A percentile compares a stretch with the other conserved stretches of the same genome.
Conservation (phyloP, 2,113 vertebrate species). For the Conger conger region DNA sequence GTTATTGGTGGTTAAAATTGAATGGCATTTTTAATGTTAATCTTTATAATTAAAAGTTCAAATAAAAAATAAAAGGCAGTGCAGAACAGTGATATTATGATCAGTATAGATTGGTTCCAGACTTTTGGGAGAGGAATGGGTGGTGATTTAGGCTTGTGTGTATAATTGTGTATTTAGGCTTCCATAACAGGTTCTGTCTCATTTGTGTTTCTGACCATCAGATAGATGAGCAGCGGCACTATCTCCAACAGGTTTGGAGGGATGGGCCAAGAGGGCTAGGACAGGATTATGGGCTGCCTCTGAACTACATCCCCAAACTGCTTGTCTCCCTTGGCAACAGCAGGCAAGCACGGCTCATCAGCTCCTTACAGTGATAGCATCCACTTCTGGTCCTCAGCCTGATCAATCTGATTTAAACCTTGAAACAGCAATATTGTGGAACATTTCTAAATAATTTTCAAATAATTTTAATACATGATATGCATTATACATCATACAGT, state of each 20-base stretch:
- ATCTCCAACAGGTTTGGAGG: slow-evolving; percentile 62
- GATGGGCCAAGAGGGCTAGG: slow-evolving; percentile 40
- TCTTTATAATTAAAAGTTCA: no score
- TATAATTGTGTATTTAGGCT: not conserved
- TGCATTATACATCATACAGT: no score
- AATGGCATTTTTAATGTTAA: no score
- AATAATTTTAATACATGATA: no score
- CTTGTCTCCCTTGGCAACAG: slow-evolving; percentile 68
- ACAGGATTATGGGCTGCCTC: slow-evolving; percentile 64
- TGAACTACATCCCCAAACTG: slow-evolving; percentile 64
- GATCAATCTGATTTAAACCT: no score
- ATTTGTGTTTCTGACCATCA: slow-evolving; percentile 41
- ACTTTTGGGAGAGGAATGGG: not conserved
- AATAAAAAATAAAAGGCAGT: no score
- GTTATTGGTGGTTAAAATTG: no score
- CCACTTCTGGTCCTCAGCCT: no score
- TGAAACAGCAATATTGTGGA: no score
- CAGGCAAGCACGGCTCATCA: slow-evolving; percentile 47
- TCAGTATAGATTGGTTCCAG: not conserved
- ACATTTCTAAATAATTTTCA: no score
- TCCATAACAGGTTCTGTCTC: not conserved
- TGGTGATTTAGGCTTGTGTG: not conserved
- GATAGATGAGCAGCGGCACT: slow-evolving; percentile 67
- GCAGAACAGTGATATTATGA: no score
- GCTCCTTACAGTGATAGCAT: no score